Evolutionary conservation across 2,888 invertebrate species (phyloP), one percentile per base, ranked within the genome.

Genomic region (Drosophila mimica): DNA sequence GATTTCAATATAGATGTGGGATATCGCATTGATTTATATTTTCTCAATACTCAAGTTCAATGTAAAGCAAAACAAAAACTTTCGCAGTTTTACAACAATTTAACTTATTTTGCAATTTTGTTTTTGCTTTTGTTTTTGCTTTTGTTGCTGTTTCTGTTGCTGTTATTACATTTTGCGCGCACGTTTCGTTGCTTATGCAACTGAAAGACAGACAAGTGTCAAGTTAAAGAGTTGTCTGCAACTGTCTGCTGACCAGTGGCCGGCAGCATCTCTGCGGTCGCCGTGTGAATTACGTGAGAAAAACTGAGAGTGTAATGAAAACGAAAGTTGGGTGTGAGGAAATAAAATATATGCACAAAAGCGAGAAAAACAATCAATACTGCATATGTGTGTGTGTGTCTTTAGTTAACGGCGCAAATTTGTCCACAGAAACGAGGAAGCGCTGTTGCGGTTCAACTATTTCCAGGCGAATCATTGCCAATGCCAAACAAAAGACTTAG

Each of bases 401-500:
- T 58, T 28, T 31, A 31, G 58, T 31, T 56, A 63, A 49, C 57
- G 30, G 38, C 20, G 38, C 33, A 49, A 20, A 43, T 51, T 46
- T 34, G 59, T 63, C 56, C 33, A 28, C 31, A 36, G 28, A 40
- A 36, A 77, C 58, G 62, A 70, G 77, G 77, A 77, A 77, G 57
- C 63, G 54, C 31, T 38, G 36, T 43, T 30, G 64, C 40, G 28
- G 36, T 7, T 46, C 17, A 56, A 75, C 33, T 48, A 43, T n/a
- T 43, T 38, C 33, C 62, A 61, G 17, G 5, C 46, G n/a, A 53
- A 61, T 62, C 53, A 62, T 46, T 52, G 63, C 58, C 63, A 70
- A 58, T 43, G 68, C 60, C 66, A 76, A 80, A 82, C 87, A 72
- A 88, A 89, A 82, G 89, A 89, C 84, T 88, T 78, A 79, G 67